Evolutionary conservation across 2,888 invertebrate genomes (phyloP), one percentile per base, ranked within the genome.

Genomic region (Napeogenes sylphis): DNA sequence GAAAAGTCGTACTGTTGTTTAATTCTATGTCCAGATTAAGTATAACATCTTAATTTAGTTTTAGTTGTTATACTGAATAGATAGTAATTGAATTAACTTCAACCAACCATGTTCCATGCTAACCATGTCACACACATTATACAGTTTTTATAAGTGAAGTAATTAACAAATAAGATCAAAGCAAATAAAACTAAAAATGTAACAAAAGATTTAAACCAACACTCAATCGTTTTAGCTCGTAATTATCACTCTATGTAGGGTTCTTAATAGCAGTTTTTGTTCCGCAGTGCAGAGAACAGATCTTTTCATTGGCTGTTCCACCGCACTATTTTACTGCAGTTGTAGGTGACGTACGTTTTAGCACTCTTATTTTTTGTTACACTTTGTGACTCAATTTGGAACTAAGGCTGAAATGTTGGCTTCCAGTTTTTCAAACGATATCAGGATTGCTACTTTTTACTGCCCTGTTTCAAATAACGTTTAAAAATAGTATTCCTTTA

Each of bases 161-260:
- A 42, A 51, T 30, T 51, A 30, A 51, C 21, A 51, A 30, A 30
- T 30, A 30, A 8, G 21, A 30, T 51, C 12, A 51, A 51, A 51
- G 30, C 21, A n/a, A 51, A 51, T 30, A 8, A 47, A 30, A 45
- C 38, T 33, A 13, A 55, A 55, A 53, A 10, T 8, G 51, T 14
- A 59, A 42, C 51, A 30, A 61, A 56, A 61, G 42, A 56, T 56
- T 61, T 47, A 61, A 61, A 42, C 56, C 12, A 53, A 57, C 56
- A 57, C 45, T 56, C 55, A 38, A 51, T 33, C 47, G 61, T n/a
- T 46, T 65, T 59, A 65, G 62, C 59, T 56, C 51, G 64, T 62
- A 65, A 65, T 62, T 65, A 65, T 62, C 64, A 56, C 62, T 58
- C 45, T 38, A 58, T 59, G 62, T 56, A 59, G 59, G 45, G 51